Conservation (phyloP, 1,140 invertebrate genomes). For the Aculops lycopersici region DNA sequence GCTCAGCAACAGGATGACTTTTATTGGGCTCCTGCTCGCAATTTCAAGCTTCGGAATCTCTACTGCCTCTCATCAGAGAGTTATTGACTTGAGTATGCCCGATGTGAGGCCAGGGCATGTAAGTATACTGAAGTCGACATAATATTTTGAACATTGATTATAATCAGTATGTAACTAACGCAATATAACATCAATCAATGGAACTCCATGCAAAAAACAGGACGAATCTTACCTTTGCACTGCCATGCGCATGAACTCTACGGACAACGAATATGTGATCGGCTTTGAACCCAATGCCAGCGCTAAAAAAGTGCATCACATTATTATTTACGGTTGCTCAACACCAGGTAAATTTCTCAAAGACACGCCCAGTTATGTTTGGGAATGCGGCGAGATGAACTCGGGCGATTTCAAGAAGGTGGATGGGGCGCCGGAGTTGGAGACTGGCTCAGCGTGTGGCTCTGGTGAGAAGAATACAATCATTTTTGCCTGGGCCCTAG, state of each 20-base stretch:
- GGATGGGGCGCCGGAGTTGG: constrained; percentile 1
- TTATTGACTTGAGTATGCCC: no score
- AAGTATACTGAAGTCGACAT: no score
- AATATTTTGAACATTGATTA: no score
- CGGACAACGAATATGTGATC: constrained; percentile 24
- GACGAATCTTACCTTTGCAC: background rate
- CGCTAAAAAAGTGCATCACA: constrained; percentile 69
- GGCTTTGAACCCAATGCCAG: constrained; percentile 73
- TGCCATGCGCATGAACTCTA: background rate
- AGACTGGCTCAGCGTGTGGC: constrained; percentile 13
- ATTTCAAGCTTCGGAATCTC: no score
- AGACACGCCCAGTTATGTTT: constrained; percentile 23
- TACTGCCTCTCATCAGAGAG: no score
- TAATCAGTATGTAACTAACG: no score
- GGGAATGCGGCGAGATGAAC: constrained; percentile 80
- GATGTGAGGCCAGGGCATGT: no score
- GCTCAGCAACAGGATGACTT: no score
- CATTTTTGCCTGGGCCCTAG: constrained; percentile 82
- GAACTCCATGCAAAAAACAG: no score
- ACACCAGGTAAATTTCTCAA: constrained; percentile 36
- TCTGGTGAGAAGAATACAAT: constrained; percentile 26
- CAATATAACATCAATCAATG: no score
- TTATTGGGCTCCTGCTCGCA: no score
- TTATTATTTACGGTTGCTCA: constrained; percentile 70
- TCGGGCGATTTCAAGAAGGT: constrained; percentile 17